phyloP scores from a whole-genome alignment of 37 sponge, comb jelly and placozoan genomes.

The Oscarella lobularis region DNA sequence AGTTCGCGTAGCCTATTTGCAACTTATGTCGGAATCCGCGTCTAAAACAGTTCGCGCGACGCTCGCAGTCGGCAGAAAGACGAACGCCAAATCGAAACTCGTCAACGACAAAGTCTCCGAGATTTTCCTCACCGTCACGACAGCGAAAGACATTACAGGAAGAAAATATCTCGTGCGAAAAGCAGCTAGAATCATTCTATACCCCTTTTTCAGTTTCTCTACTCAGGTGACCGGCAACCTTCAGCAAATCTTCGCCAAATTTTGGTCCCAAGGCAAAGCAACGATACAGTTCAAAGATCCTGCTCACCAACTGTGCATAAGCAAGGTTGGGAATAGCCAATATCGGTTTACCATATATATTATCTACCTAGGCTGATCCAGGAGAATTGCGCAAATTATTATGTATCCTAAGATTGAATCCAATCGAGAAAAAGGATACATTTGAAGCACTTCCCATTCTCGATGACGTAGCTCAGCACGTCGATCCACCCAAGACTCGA shows the following conservation, averaged over 20 bases:
- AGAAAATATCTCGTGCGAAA: too few species aligned
- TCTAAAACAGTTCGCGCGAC: neutral
- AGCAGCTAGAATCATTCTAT: too few species aligned
- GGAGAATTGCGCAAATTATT: neutral
- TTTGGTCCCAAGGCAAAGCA: neutral
- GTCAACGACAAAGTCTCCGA: too few species aligned
- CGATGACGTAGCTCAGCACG: neutral
- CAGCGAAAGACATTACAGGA: too few species aligned
- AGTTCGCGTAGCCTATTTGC: neutral
- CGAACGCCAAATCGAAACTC: neutral
- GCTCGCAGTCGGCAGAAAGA: neutral
- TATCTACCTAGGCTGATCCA: conserved; percentile 3
- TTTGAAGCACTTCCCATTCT: neutral
- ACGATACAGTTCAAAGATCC: neutral
- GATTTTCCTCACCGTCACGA: too few species aligned
- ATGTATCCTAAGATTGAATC: too few species aligned
- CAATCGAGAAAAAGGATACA: too few species aligned
- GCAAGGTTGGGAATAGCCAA: too few species aligned
- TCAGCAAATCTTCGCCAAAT: neutral
- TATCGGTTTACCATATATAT: too few species aligned
- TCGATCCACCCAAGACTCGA: neutral
- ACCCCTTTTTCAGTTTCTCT: neutral
- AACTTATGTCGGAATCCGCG: neutral
- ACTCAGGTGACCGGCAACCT: neutral
- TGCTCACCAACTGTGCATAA: neutral